Base-by-base conservation (phyloP, 1,140 invertebrate genomes). In the Drosophila melanica region DNA sequence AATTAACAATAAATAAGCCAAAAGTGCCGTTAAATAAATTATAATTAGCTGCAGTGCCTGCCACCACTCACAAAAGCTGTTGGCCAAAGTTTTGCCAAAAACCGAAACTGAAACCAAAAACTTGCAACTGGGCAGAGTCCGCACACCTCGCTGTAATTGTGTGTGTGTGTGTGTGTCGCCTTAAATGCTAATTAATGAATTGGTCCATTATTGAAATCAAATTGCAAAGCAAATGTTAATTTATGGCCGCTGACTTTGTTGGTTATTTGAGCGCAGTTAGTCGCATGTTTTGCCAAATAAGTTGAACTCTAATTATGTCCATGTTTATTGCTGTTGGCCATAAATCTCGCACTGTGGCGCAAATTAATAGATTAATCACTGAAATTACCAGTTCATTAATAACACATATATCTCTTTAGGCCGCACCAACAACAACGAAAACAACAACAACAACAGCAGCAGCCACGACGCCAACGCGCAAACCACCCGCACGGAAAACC, bases 321-420 rank as follows among this genome's bases (percentile, higher is more conserved):
- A 64, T 59, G 50, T 66, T 63, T 65, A 64, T 65, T 84, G 48
- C 44, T 23, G 53, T 62, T 81, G 39, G 51, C 69, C 57, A 86
- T 86, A 74, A 82, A 87, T 87, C 76, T 70, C 47, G 63, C 53
- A 66, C 53, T 48, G 62, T 66, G 66, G 53, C 35, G 58, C 77
- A 89, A 89, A 89, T 89, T 84, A 89, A 89, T 77, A 75, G 80
- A 89, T 89, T 89, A 89, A 89, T 89, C 79, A 84, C 73, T 63
- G 48, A 89, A 84, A 86, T 81, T 84, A 79, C 84, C 81, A 82
- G 55, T 79, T 84, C 77, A 89, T 89, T 84, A 89, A 89, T 89
- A 89, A 89, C 73, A 72, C 55, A 72, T 59, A 65, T 71, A 75
- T 55, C 53, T 54, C 18, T 33, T 12, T 48, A 44, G 35, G 47